Conservation (phyloP, 2,113 vertebrate species). For the Arenaria interpres region DNA sequence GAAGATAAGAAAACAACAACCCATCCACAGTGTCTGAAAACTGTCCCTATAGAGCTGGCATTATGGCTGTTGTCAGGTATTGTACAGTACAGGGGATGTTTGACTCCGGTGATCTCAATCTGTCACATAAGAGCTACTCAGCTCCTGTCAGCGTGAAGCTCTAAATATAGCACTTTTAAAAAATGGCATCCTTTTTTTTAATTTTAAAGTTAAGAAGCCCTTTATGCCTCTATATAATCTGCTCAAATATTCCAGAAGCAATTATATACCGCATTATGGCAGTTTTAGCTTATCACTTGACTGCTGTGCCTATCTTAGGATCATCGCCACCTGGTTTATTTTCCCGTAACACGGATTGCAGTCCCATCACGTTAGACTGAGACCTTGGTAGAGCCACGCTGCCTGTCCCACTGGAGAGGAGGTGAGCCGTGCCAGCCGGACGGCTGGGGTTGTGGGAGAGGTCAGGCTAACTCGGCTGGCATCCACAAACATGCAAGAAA, state of each 20-base stretch:
- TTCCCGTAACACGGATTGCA: background rate
- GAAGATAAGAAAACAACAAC: background rate
- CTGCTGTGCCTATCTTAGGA: background rate
- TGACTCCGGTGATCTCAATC: constrained; percentile 20
- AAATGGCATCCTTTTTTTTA: background rate
- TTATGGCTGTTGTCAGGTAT: background rate
- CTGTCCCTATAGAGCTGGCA: background rate
- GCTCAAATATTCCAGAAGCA: background rate
- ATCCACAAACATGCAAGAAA: background rate
- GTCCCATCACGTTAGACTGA: background rate
- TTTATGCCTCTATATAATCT: background rate
- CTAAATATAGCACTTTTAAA: background rate
- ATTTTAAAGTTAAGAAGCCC: background rate
- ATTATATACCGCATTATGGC: background rate
- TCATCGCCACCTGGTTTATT: background rate
- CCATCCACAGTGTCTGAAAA: background rate
- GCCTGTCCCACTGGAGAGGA: background rate
- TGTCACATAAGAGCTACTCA: constrained; percentile 40
- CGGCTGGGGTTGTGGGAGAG: fast-evolving
- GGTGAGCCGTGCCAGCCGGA: background rate
- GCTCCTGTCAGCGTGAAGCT: background rate
- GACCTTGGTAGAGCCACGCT: background rate
- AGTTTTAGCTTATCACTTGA: background rate
- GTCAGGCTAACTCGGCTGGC: background rate
- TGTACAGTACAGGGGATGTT: background rate